Conservation (phyloP, 2,113 vertebrate genomes). For the Pandion haliaetus region DNA sequence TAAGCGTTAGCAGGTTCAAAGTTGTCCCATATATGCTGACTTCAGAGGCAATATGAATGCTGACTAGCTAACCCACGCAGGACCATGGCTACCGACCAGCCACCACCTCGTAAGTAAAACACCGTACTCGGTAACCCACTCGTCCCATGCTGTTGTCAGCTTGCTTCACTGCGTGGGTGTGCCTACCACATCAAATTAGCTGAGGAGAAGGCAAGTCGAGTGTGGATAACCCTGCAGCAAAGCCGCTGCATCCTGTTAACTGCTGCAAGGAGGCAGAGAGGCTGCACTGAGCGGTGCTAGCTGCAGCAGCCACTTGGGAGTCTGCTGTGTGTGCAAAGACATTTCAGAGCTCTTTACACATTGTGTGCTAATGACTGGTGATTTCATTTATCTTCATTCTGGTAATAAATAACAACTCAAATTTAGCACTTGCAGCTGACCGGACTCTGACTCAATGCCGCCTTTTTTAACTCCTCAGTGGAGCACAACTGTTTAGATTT, state of each 20-base stretch:
- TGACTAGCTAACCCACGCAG: background rate
- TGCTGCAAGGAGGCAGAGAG: background rate
- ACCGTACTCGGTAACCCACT: background rate
- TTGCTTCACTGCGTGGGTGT: fast-evolving
- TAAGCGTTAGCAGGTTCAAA: background rate
- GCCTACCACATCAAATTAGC: background rate
- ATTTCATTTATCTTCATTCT: conserved; percentile 59
- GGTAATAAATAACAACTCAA: background rate
- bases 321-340: background rate
- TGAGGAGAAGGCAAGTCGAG: background rate
- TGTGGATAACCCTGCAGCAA: background rate
- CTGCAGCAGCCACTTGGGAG: background rate
- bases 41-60: fast-evolving
- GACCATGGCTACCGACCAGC: background rate
- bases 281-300: background rate
- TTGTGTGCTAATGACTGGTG: conserved; percentile 41
- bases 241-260: background rate
- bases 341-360: conserved; percentile 17
- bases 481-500: background rate
- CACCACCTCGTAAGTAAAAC: background rate
- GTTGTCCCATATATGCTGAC: background rate
- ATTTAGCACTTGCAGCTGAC: background rate
- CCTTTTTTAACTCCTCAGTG: background rate
- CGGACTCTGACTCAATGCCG: background rate
- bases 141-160: background rate